These are phyloP conservation scores for Megalops cyprinoides DNA, from an alignment of 2,797 vertebrate genomes.

Conservation along the genomic window DNA sequence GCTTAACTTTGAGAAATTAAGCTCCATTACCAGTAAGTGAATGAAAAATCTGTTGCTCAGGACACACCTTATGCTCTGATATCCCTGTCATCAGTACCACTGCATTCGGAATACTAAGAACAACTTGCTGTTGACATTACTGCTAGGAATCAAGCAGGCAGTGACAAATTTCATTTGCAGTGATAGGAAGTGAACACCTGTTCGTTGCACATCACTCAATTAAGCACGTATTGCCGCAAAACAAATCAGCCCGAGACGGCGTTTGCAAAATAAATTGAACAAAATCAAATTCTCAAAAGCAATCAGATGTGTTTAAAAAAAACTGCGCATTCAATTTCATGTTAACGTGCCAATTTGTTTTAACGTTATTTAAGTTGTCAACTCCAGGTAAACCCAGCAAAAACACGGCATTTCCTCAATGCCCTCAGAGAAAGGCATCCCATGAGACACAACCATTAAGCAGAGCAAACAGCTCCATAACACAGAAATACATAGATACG, in stretches of 20 bases:
- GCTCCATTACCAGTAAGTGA: conserved; percentile 43
- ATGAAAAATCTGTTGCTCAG: conserved; percentile 56
- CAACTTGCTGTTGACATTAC: not conserved
- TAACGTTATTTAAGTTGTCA: not conserved
- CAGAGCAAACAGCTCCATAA: not conserved
- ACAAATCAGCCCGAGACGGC: not conserved
- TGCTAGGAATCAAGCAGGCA: conserved; percentile 18
- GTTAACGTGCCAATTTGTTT: not conserved
- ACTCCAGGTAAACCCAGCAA: not conserved
- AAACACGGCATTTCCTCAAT: not conserved
- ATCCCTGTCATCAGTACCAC: conserved; percentile 56
- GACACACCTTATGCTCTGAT: conserved; percentile 41
- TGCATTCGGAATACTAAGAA: conserved; percentile 53
- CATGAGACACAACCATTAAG: not conserved
- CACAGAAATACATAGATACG: not conserved
- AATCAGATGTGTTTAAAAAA: not conserved
- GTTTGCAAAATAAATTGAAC: not conserved
- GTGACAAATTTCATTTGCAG: conserved; percentile 20
- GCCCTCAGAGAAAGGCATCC: not conserved
- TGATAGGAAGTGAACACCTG: conserved; percentile 17
- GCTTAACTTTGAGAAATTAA: conserved; percentile 45
- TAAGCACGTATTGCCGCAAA: conserved; percentile 13
- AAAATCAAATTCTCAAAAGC: not conserved
- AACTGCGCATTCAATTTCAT: not conserved
- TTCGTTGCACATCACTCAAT: conserved; percentile 17